A percentile compares a stretch with the other conserved stretches of the same genome.
phyloP scores from a whole-genome alignment of 2,888 invertebrate genomes.

The Silvanus unidentatus region DNA sequence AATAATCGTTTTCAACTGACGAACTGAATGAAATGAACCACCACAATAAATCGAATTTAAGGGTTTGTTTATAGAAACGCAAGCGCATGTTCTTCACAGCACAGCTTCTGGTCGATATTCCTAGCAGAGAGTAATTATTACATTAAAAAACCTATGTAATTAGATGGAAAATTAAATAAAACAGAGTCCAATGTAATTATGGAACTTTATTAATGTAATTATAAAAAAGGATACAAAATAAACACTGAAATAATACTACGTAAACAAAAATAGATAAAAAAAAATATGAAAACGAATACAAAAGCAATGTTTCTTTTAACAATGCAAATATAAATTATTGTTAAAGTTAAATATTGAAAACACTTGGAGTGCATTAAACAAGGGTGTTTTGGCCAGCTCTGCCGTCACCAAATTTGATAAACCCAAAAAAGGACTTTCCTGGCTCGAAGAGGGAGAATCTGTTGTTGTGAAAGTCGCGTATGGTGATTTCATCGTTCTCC shows the following conservation, averaged over 20 bases:
- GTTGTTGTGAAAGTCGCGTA: conserved; percentile 64
- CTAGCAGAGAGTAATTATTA: conserved; percentile 14
- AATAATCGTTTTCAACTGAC: conserved; percentile 21
- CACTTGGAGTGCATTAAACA: background rate
- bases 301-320: conserved; percentile 17
- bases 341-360: background rate
- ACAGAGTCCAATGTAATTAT: too few relatives aligned
- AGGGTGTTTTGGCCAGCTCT: conserved; percentile 15
- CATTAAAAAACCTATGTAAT: background rate
- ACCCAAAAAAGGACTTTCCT: conserved; percentile 77
- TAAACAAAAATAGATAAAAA: background rate
- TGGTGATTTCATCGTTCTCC: conserved; percentile 59
- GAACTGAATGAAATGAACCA: conserved; percentile 16
- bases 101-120: conserved; percentile 23
- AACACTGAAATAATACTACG: too few relatives aligned
- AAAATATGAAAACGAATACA: background rate
- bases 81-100: conserved; percentile 10
- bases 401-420: conserved; percentile 64
- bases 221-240: too few relatives aligned
- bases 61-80: conserved; percentile 29
- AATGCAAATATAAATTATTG: too few relatives aligned
- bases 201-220: too few relatives aligned
- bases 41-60: conserved; percentile 21
- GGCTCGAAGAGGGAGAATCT: conserved; percentile 64
- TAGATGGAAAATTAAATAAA: too few relatives aligned